Percentiles rank a stretch among this genome's conserved stretches.
Conservation (phyloP, 1,140 invertebrate genomes). For the Pseudomyrmex concolor region DNA sequence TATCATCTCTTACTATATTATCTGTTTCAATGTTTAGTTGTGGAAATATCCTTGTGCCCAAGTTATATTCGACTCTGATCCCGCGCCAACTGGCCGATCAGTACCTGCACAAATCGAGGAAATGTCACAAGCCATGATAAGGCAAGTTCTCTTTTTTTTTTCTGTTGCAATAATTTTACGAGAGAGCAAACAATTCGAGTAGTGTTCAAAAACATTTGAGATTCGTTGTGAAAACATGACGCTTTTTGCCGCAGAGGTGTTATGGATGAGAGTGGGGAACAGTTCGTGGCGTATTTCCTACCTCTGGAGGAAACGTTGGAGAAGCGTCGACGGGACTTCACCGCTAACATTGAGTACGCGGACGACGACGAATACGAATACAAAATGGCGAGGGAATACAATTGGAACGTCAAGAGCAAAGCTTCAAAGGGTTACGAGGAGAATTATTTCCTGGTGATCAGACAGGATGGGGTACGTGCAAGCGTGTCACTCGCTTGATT, state of each 20-base stretch:
- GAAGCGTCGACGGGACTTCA: conserved; percentile 93
- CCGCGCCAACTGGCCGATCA: conserved; percentile 92
- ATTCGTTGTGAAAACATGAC: conserved; percentile 24
- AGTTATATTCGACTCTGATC: conserved; percentile 99
- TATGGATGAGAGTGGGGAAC: conserved; percentile 99
- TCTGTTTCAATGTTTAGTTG: conserved; percentile 85
- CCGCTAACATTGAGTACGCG: conserved; percentile 92
- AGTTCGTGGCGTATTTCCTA: conserved; percentile 99
- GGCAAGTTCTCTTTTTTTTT: conserved; percentile 84
- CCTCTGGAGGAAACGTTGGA: conserved; percentile 96
- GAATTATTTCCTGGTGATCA: conserved; percentile 98
- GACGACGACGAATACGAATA: conserved; percentile 98
- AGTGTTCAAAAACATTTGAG: no score
- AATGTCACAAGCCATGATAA: conserved; percentile 99
- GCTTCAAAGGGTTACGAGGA: conserved; percentile 98
- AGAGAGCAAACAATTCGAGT: no score
- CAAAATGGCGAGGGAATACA: conserved; percentile 97
- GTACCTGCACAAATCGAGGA: conserved; percentile 95
- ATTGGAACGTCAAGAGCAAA: conserved; percentile 99
- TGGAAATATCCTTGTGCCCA: conserved; percentile 99
- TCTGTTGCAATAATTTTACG: conserved; percentile 17
- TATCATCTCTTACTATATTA: not conserved
- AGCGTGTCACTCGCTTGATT: not conserved
- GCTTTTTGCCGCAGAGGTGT: conserved; percentile 90
- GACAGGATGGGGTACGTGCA: conserved; percentile 90